A percentile compares a stretch with the other conserved stretches of the same genome.
Conservation (phyloP, 2,113 vertebrate species). For the Candoia aspera region DNA sequence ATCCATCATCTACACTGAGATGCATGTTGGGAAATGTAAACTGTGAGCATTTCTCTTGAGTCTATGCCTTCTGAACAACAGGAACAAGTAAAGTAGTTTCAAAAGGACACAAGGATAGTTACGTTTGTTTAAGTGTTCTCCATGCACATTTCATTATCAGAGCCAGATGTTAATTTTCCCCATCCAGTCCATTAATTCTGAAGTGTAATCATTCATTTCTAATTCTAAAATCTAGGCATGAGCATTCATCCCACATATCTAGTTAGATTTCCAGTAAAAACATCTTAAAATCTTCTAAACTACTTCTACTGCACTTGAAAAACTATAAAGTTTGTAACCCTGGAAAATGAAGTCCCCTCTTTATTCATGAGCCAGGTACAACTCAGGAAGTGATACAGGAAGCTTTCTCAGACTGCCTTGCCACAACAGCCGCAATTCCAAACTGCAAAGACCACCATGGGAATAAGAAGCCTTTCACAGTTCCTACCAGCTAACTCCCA, state of each 20-base stretch:
- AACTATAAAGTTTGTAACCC: conserved; percentile 38
- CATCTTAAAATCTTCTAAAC: conserved; percentile 51
- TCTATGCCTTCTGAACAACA: background rate
- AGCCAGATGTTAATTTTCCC: conserved; percentile 39
- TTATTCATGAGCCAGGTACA: conserved; percentile 12
- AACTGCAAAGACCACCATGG: conserved; percentile 46
- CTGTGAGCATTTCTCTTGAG: background rate
- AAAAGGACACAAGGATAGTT: background rate
- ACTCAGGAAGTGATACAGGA: background rate
- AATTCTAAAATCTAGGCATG: conserved; percentile 42
- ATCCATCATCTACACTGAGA: background rate
- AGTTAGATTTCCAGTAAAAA: conserved; percentile 53
- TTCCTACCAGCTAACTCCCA: conserved; percentile 38
- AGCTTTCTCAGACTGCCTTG: conserved; percentile 7
- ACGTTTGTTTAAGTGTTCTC: conserved; percentile 13
- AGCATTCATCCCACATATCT: conserved; percentile 44
- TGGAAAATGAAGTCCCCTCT: conserved; percentile 21
- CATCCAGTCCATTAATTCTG: conserved; percentile 21
- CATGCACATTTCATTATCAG: conserved; percentile 18
- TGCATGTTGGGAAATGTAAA: background rate
- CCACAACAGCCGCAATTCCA: accelerated
- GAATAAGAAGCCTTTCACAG: conserved; percentile 26
- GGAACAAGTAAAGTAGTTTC: conserved; percentile 11
- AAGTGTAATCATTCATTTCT: conserved; percentile 36
- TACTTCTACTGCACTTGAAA: conserved; percentile 49